Evolutionary conservation across 1,140 invertebrate species (phyloP), one percentile per base, ranked within the genome.

Genomic region (Pristionchus pacificus): DNA sequence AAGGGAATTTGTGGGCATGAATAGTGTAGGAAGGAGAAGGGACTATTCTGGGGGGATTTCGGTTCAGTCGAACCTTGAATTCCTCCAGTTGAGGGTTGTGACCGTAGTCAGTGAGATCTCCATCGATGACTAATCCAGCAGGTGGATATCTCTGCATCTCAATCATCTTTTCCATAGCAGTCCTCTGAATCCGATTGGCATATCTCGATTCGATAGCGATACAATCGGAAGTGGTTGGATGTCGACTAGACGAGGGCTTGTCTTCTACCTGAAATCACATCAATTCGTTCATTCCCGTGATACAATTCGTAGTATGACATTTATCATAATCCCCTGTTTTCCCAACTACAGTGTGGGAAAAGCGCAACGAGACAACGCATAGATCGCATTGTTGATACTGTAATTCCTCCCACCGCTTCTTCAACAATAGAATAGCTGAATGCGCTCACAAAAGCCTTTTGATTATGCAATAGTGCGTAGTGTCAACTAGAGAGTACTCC

Each of bases 41-140:
- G n/a, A n/a, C n/a, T n/a, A n/a, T n/a, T n/a, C n/a, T n/a, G n/a
- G n/a, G n/a, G n/a, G n/a, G n/a, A n/a, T n/a, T n/a, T n/a, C n/a
- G n/a, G n/a, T n/a, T n/a, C n/a, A n/a, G n/a, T n/a, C 38, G 19
- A 6, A 81, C 78, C 33, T 78, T 77, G 66, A 80, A 80, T n/a
- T 81, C 64, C 14, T 71, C 66, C 19, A 80, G 60, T 65, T 80
- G 74, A 29, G 71, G 29, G 31, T 67, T 60, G 66, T 81, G 79
- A 19, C 79, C 79, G 59, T 76, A 80, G 67, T 81, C 74, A 49
- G 79, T 80, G 33, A 80, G 64, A 74, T 80, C 79, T n/a, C 79
- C 79, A 70, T 80, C 79, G 31, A 80, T 72, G 33, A 80, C 68
- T n/a, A 80, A 62, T 31, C 68, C 79, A 29, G 66, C 62, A 28